Evolutionary conservation across 2,888 invertebrate species (phyloP).

Genomic region (Crioceris asparagi): DNA sequence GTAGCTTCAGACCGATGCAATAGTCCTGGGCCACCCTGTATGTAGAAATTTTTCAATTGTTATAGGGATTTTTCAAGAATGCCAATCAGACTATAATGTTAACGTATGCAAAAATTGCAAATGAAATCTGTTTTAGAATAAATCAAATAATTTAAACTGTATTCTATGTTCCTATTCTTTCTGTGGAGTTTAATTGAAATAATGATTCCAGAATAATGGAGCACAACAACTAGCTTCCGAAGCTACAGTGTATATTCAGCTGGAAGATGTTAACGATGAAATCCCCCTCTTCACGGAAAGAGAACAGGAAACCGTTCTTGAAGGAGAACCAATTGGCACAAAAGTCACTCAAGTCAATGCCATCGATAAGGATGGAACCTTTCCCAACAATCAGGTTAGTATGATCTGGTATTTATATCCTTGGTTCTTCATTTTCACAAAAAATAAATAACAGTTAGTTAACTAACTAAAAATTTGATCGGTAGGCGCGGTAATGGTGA

Average conservation of each 20-base stretch:
- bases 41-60: no score
- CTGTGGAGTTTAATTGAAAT: no score
- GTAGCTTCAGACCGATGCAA: no score
- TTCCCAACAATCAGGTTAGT: constrained; percentile 84
- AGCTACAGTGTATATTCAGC: constrained; percentile 84
- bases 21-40: no score
- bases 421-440: neutral
- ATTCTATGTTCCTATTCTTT: no score
- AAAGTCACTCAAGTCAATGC: constrained; percentile 95
- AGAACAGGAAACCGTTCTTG: constrained; percentile 88
- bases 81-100: no score
- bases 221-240: constrained; percentile 91
- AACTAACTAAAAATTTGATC: neutral
- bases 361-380: constrained; percentile 91
- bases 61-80: no score
- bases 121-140: no score
- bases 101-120: no score
- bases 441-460: neutral
- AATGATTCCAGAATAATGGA: constrained; percentile 81
- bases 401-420: no score
- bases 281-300: constrained; percentile 91
- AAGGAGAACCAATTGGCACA: constrained; percentile 90
- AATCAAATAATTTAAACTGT: no score
- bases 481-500: no score
- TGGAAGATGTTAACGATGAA: constrained; percentile 96